A percentile compares a stretch with the other conserved stretches of the same genome.
Evolutionary conservation across 2,888 invertebrate genomes (phyloP).

Genomic region (Zelleria hepariella): DNA sequence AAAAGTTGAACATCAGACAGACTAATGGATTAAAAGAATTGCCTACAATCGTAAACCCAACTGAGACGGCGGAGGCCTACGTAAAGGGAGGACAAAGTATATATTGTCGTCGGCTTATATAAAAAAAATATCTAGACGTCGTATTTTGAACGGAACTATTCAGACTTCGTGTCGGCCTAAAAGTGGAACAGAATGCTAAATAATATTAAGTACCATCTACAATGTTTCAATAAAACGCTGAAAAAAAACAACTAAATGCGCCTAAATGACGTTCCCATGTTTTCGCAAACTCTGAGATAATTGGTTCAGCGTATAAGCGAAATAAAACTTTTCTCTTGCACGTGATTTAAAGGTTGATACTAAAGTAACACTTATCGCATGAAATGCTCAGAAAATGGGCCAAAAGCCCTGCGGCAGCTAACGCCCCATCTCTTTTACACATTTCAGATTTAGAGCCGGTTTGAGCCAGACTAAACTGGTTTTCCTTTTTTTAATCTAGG

Average conservation of each 20-base stretch:
- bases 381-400: background rate
- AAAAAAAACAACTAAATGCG: background rate
- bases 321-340: background rate
- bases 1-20: conserved; percentile 65
- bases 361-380: background rate
- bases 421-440: conserved; percentile 18
- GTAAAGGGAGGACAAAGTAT: background rate
- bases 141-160: background rate
- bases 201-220: too few relatives aligned
- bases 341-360: background rate
- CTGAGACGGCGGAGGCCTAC: conserved; percentile 34
- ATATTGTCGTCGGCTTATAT: background rate
- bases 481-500: conserved; percentile 50
- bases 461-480: conserved; percentile 23
- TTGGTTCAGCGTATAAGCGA: background rate
- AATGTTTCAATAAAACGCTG: too few relatives aligned
- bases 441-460: conserved; percentile 24
- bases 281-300: background rate
- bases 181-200: background rate
- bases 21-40: conserved; percentile 70
- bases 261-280: background rate
- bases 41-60: conserved; percentile 55
- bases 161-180: background rate
- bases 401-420: background rate
- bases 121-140: background rate